phyloP scores from a whole-genome alignment of 2,113 vertebrate genomes.

The Stomatorhinus ivindoensis region DNA sequence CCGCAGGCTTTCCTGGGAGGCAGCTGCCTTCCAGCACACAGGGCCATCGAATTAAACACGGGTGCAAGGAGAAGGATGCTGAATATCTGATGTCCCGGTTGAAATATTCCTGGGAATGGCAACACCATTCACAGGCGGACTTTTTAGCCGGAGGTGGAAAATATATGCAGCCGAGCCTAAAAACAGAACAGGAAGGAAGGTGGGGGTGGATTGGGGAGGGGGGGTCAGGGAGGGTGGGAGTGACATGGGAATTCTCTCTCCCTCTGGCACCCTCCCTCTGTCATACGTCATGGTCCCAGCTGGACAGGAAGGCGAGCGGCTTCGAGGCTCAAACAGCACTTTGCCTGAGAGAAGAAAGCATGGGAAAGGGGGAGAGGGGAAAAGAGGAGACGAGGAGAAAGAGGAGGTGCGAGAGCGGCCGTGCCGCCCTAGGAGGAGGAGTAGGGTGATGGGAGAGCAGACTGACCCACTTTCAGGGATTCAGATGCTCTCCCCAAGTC shows the following conservation, averaged over 20 bases:
- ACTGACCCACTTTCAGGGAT: neutral
- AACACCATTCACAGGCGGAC: conserved; percentile 57
- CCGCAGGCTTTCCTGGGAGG: neutral
- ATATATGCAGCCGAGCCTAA: conserved; percentile 88
- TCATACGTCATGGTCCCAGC: conserved; percentile 4
- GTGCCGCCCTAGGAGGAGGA: neutral
- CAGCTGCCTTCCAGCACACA: neutral
- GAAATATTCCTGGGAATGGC: conserved; percentile 44
- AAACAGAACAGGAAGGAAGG: conserved; percentile 98
- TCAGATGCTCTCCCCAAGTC: neutral
- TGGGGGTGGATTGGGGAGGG: conserved; percentile 64
- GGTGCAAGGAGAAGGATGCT: neutral
- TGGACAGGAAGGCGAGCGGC: conserved; percentile 15
- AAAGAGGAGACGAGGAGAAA: neutral
- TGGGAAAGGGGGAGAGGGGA: conserved; percentile 22
- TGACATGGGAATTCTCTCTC: conserved; percentile 70
- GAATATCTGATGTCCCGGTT: conserved; percentile 42
- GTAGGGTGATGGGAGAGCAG: neutral
- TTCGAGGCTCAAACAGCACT: conserved; percentile 3
- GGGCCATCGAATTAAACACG: neutral
- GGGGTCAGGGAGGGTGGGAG: conserved; percentile 69
- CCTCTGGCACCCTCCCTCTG: neutral
- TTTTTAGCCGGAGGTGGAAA: conserved; percentile 92
- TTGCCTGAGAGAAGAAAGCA: conserved; percentile 27
- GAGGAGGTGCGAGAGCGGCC: neutral